Evolutionary conservation across 2,797 vertebrate species (phyloP), one percentile per base, ranked within the genome.

Genomic region (Cyclopterus lumpus): DNA sequence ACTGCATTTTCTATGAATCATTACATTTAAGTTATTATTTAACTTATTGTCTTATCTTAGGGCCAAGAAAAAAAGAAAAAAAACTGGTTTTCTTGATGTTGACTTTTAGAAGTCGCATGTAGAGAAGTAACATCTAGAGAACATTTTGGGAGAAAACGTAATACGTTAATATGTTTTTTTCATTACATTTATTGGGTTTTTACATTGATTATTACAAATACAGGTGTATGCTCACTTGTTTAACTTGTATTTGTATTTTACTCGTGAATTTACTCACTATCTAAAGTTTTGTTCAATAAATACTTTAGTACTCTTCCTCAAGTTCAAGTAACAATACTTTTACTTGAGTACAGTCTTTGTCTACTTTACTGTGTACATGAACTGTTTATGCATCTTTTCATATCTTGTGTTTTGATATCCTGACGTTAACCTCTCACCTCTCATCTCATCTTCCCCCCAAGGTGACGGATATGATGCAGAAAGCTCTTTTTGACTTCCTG

Each of bases 401-500:
- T 30, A 5, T 44, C 26, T 34, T 14, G 20, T 73, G 38, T 34
- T 44, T 44, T 44, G 26, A 4, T 18, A 11, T 48, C 9, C 44
- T 36, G 1, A 62, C 1, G n/a, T n/a, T n/a, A n/a, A n/a, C n/a
- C n/a, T 53, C 32, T 60, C 58, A 49, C 28, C 4, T 70, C 15
- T 58, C 14, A 5, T 70, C 15, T 58, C 14, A 5, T 63, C 7
- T n/a, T 40, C 42, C 28, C 11, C 6, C 64, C 6, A 67, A 99
- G 97, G 97, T 98, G 89, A 99, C 97, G 9, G 97, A 99, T 84
- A 99, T 99, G 97, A 99, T 99, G 97, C 97, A 99, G 96, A 99
- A 99, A 94, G 97, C 97, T 46, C 96, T 99, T 67, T 99, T 99
- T 67, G 97, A 99, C 93, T 99, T 99, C 92, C 93, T 99, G 81